phyloP scores from a whole-genome alignment of 2,888 invertebrate genomes.

The Ellobium chinense region DNA sequence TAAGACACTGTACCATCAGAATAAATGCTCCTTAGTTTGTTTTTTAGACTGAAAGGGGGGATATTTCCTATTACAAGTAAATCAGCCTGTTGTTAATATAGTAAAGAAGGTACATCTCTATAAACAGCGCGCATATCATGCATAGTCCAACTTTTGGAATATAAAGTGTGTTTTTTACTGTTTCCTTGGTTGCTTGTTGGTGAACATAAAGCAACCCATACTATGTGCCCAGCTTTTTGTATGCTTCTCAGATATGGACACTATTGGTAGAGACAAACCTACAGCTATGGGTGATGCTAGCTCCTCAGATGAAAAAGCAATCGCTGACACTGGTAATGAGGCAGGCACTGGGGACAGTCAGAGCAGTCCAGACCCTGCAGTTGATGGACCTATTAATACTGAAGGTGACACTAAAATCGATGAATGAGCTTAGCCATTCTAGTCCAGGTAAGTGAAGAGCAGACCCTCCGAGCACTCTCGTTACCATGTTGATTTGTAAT shows the following conservation, averaged over 20 bases:
- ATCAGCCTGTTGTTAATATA: too few relatives aligned
- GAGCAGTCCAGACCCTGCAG: not conserved
- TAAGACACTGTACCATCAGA: too few relatives aligned
- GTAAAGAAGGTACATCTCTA: too few relatives aligned
- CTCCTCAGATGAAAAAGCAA: not conserved
- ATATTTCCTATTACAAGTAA: too few relatives aligned
- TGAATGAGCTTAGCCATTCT: conserved; percentile 42
- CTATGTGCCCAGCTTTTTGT: not conserved
- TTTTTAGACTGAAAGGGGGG: too few relatives aligned
- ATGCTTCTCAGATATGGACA: not conserved
- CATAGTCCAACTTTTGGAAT: too few relatives aligned
- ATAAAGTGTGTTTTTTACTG: too few relatives aligned
- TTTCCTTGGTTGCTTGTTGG: too few relatives aligned
- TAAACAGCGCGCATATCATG: too few relatives aligned
- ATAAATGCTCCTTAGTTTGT: too few relatives aligned
- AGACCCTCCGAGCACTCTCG: not conserved
- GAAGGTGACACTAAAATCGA: conserved; percentile 50
- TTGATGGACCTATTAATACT: conserved; percentile 15
- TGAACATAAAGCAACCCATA: too few relatives aligned
- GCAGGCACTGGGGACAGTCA: not conserved
- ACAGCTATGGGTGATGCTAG: conserved; percentile 4
- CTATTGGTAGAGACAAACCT: not conserved
- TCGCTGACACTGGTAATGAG: not conserved
- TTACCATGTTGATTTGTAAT: conserved; percentile 27
- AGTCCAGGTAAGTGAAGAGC: conserved; percentile 38